phyloP scores from a whole-genome alignment of 64 coral and sea anemone species.

The Acropora tenuis region DNA sequence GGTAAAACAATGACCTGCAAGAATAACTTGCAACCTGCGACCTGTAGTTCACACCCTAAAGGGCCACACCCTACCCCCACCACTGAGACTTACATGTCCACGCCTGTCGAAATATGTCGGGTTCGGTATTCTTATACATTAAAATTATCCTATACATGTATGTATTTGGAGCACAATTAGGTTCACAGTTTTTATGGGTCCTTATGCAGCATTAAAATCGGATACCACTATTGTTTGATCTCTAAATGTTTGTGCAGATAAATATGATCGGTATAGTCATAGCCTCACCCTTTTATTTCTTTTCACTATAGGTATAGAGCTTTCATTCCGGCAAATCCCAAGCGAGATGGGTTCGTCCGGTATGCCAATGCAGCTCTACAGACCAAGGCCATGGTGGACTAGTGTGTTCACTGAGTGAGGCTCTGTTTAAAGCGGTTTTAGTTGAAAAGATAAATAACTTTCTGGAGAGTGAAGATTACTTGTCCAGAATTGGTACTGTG shows the following conservation, averaged over 20 bases:
- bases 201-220: background rate
- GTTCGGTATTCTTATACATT: too few species aligned
- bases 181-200: too few species aligned
- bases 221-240: background rate
- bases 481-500: slow-evolving; percentile 8
- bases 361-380: slow-evolving; percentile 9
- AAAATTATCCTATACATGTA: too few species aligned
- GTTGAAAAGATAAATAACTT: slow-evolving; percentile 52
- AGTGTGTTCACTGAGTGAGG: slow-evolving; percentile 39
- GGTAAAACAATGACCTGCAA: too few species aligned
- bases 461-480: slow-evolving; percentile 1
- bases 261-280: background rate
- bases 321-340: slow-evolving; percentile 35
- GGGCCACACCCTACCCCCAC: too few species aligned
- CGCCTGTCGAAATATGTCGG: too few species aligned
- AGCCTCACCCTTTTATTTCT: background rate
- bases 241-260: background rate
- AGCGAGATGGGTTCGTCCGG: slow-evolving; percentile 8
- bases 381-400: slow-evolving; percentile 26
- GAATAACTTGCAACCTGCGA: too few species aligned
- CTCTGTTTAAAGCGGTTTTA: slow-evolving; percentile 18
- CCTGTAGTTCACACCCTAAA: too few species aligned
- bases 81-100: too few species aligned
- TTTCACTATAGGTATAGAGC: slow-evolving; percentile 8
- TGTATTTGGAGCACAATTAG: too few species aligned